Conservation (phyloP, 2,797 vertebrate species). For the Phalloptychus januarius region DNA sequence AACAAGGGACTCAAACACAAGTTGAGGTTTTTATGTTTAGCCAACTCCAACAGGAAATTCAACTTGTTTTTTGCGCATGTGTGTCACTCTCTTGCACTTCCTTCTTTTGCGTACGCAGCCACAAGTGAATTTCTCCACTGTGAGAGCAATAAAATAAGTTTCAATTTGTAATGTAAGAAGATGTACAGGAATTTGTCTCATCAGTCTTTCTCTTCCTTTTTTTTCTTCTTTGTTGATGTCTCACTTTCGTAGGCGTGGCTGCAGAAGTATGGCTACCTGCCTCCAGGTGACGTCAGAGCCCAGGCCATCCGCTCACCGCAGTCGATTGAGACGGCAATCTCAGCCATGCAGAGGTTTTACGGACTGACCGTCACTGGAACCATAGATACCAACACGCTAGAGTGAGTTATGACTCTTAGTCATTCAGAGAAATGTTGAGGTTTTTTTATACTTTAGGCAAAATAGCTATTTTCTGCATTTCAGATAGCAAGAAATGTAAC, state of each 20-base stretch:
- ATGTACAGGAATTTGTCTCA: not conserved
- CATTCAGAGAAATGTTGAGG: not conserved
- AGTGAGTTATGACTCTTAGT: slow-evolving; percentile 76
- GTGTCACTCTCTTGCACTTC: not conserved
- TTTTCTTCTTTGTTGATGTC: not conserved
- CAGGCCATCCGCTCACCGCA: slow-evolving; percentile 89
- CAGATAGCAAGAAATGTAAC: not conserved
- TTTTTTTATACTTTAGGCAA: not conserved
- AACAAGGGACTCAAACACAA: not conserved
- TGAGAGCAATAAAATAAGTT: not conserved
- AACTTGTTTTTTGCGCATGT: not conserved
- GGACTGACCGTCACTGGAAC: slow-evolving; percentile 86
- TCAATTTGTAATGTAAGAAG: not conserved
- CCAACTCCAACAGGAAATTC: not conserved
- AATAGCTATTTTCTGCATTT: not conserved
- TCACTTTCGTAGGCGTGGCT: slow-evolving; percentile 84
- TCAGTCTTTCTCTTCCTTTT: not conserved
- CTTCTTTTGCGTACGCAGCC: not conserved
- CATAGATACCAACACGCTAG: slow-evolving; percentile 82
- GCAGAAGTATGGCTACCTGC: slow-evolving; percentile 93
- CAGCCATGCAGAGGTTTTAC: slow-evolving; percentile 92
- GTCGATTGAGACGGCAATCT: slow-evolving; percentile 83
- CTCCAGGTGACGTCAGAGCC: slow-evolving; percentile 88
- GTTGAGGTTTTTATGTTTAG: not conserved
- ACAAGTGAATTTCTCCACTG: not conserved